Evolutionary conservation across 2,113 vertebrate species (phyloP), one percentile per base, ranked within the genome.

Genomic region (Colistium nudipinnis): DNA sequence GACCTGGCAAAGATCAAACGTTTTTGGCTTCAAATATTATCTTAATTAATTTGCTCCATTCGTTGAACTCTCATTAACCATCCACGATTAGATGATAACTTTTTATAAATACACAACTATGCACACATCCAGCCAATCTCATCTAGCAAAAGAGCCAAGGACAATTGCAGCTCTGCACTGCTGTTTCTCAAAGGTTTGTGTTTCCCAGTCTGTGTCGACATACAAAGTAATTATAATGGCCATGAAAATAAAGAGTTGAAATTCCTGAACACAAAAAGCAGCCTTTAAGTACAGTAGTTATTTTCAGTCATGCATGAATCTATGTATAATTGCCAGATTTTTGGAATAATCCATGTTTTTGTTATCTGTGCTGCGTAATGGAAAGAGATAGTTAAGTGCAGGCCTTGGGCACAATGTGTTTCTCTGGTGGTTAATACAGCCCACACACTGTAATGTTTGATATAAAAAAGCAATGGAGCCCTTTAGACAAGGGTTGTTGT

Each of bases 321-420:
- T 35, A 20, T 19, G 38, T 28, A 2, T 48, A 8, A 31, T 31
- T 31, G 8, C 8, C 4, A 5, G 8, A 31, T 31, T 31, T 31
- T 7, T 7, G 8, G 30, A 5, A 8, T 31, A 8, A 5, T 31
- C 4, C 8, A 31, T 31, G 8, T 31, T 31, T 31, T 31, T 31
- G 4, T 31, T 5, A 31, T n/a, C n/a, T n/a, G n/a, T n/a, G n/a
- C n/a, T n/a, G n/a, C n/a, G n/a, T n/a, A n/a, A n/a, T n/a, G n/a
- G n/a, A n/a, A n/a, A 4, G 62, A 59, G 56, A 59, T 49, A 30
- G 80, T 83, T 69, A 71, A 83, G 87, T 78, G 70, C 57, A 27
- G 63, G 68, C 80, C 76, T 69, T 65, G 73, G 64, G 82, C 82
- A 10, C 35, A 36, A 4, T 60, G 64, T 76, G 70, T 84, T 76